Evolutionary conservation across 2,888 invertebrate genomes (phyloP).

Genomic region (Eristalis pertinax): DNA sequence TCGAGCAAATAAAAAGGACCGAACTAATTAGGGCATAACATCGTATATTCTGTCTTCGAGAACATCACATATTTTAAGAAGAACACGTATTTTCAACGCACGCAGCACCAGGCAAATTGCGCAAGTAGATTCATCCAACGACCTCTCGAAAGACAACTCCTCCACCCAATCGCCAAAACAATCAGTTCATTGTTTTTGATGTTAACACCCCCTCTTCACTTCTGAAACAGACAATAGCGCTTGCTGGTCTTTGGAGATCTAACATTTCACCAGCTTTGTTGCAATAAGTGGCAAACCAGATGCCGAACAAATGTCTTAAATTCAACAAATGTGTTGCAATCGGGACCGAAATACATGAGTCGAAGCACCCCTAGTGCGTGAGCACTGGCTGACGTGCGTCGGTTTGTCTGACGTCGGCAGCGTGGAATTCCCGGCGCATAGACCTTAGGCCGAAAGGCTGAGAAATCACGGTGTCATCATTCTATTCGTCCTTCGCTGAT

Average conservation of each 20-base stretch:
- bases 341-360: neutral
- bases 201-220: neutral
- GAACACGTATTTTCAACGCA: too few relatives aligned
- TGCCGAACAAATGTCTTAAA: neutral
- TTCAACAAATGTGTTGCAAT: neutral
- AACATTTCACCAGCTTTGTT: neutral
- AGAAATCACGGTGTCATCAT: neutral
- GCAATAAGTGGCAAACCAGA: neutral
- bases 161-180: too few relatives aligned
- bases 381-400: neutral
- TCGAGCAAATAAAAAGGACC: too few relatives aligned
- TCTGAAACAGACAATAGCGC: neutral
- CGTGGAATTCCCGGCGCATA: neutral
- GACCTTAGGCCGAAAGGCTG: neutral
- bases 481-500: neutral
- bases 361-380: neutral
- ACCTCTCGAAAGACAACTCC: too few relatives aligned
- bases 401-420: neutral
- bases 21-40: too few relatives aligned
- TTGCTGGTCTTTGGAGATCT: neutral
- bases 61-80: too few relatives aligned
- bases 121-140: too few relatives aligned
- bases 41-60: too few relatives aligned
- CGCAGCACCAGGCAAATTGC: too few relatives aligned
- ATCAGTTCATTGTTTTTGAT: too few relatives aligned